Conservation (phyloP, 2,888 invertebrate species). For the Rotaria macrura region DNA sequence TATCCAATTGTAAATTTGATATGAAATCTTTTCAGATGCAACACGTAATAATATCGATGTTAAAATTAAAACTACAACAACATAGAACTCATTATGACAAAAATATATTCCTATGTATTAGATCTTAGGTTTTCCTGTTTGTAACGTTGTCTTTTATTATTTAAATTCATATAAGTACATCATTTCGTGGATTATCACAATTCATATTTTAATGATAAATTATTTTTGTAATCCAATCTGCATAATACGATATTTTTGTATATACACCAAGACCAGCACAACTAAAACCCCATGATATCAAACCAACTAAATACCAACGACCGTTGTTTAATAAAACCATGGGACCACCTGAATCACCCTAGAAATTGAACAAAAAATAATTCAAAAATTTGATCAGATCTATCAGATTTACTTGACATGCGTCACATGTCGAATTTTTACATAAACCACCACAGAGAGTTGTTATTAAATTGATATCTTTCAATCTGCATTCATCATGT, state of each 20-base stretch:
- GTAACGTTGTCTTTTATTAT: not conserved
- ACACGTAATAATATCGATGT: conserved; percentile 20
- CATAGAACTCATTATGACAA: not conserved
- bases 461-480: not conserved
- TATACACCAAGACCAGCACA: conserved; percentile 1
- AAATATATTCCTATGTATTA: not conserved
- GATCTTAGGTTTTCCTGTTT: not conserved
- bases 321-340: not conserved
- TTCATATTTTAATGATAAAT: not conserved
- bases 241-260: not conserved
- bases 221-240: not conserved
- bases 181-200: not conserved
- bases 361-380: not conserved
- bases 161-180: not conserved
- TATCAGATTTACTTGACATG: not conserved
- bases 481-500: not conserved
- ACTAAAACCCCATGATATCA: not conserved
- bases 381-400: not conserved
- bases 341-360: not conserved
- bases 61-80: not conserved
- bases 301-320: not conserved
- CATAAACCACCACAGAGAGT: not conserved
- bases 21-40: not conserved
- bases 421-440: not conserved
- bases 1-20: not conserved